Conservation (phyloP, 2,888 invertebrate genomes). For the Drosophila mimica region DNA sequence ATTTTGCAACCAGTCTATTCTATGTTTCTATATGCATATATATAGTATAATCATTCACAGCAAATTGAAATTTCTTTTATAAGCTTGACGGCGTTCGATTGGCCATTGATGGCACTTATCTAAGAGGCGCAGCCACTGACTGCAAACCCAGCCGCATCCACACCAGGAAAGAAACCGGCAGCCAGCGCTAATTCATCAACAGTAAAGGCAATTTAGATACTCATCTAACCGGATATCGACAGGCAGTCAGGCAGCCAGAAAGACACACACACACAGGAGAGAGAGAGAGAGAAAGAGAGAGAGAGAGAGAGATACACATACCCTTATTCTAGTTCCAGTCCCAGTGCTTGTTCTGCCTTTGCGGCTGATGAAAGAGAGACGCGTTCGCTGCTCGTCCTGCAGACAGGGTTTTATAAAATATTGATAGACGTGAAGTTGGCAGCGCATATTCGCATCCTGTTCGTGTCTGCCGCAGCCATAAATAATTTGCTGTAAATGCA, state of each 20-base stretch:
- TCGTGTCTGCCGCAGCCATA: constrained; percentile 81
- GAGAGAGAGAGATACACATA: constrained; percentile 59
- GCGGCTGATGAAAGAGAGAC: constrained; percentile 47
- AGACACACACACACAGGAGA: not conserved
- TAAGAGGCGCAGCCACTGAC: constrained; percentile 44
- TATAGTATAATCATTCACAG: constrained; percentile 60
- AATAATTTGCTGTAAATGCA: constrained; percentile 81
- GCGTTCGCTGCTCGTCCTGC: constrained; percentile 53
- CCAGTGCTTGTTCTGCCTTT: constrained; percentile 34
- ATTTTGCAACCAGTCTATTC: constrained; percentile 7
- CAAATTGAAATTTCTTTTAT: constrained; percentile 75
- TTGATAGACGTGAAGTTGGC: constrained; percentile 82
- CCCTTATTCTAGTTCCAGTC: constrained; percentile 37
- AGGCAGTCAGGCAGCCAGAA: constrained; percentile 54
- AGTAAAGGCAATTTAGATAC: constrained; percentile 81
- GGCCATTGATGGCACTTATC: constrained; percentile 69
- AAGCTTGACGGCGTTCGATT: constrained; percentile 36
- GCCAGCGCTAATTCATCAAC: constrained; percentile 78
- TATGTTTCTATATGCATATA: not conserved
- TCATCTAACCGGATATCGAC: constrained; percentile 82
- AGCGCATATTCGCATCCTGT: constrained; percentile 79
- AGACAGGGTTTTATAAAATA: constrained; percentile 80
- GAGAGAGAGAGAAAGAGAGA: constrained; percentile 8
- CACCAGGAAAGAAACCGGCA: constrained; percentile 40
- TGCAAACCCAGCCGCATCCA: constrained; percentile 17